Conservation (phyloP, 2,888 invertebrate genomes). For the Drosophila barbarae region DNA sequence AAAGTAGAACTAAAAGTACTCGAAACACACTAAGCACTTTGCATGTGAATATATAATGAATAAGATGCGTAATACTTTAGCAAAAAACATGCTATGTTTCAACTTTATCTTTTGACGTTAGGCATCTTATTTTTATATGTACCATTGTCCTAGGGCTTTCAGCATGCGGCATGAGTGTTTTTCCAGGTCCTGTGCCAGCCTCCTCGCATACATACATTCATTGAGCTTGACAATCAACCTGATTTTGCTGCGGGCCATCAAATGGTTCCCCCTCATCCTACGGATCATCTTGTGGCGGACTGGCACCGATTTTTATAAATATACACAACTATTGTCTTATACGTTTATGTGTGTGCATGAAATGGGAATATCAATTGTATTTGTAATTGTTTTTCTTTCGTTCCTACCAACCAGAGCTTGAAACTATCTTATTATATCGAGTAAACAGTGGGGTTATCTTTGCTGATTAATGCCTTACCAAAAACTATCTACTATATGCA, state of each 20-base stretch:
- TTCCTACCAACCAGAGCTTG: conserved; percentile 25
- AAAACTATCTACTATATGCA: neutral
- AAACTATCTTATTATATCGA: conserved; percentile 15
- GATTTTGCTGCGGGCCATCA: conserved; percentile 21
- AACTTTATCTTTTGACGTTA: neutral
- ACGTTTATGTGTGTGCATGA: conserved; percentile 6
- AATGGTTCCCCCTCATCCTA: conserved; percentile 10
- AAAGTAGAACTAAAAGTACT: neutral
- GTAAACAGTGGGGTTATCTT: neutral
- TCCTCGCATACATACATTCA: neutral
- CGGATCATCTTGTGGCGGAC: neutral
- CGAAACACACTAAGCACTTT: neutral
- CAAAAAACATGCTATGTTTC: neutral
- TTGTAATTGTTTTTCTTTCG: conserved; percentile 8
- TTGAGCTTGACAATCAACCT: conserved; percentile 35
- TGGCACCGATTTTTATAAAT: neutral
- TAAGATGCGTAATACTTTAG: neutral
- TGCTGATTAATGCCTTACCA: conserved; percentile 18
- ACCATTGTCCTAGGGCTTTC: neutral
- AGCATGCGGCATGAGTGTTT: conserved; percentile 16
- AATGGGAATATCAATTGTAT: conserved; percentile 5
- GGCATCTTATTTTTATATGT: neutral
- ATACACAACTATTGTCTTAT: conserved; percentile 1
- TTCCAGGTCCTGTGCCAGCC: neutral
- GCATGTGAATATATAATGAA: conserved; percentile 2